A percentile compares a stretch with the other conserved stretches of the same genome.
Evolutionary conservation across 2,797 vertebrate genomes (phyloP).

Genomic region (Rhynchotus rufescens): DNA sequence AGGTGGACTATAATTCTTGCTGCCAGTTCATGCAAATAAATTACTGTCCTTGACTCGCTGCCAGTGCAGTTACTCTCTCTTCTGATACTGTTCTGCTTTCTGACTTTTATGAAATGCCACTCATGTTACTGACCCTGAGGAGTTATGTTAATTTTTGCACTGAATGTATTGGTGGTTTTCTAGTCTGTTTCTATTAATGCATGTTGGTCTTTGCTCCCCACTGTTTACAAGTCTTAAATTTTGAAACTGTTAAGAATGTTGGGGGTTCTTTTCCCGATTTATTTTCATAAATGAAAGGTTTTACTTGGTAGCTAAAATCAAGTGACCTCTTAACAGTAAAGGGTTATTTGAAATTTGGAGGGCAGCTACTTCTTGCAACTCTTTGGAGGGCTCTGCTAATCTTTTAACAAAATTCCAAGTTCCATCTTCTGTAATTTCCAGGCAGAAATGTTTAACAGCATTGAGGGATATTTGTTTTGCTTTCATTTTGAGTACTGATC

Average conservation of each 20-base stretch:
- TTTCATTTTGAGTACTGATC: background rate
- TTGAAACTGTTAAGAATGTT: background rate
- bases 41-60: background rate
- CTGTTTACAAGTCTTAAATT: background rate
- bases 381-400: background rate
- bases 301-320: background rate
- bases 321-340: background rate
- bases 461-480: background rate
- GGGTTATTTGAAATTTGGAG: background rate
- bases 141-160: background rate
- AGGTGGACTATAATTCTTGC: background rate
- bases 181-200: background rate
- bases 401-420: background rate
- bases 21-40: background rate
- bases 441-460: background rate
- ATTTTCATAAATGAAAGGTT: background rate
- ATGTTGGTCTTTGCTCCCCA: background rate
- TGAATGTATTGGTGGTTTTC: background rate
- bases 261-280: background rate
- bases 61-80: background rate
- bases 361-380: background rate
- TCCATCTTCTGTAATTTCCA: background rate
- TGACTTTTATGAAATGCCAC: background rate
- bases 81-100: background rate
- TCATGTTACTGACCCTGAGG: background rate